phyloP scores from a whole-genome alignment of 2,113 vertebrate genomes.

The Murina feae region DNA sequence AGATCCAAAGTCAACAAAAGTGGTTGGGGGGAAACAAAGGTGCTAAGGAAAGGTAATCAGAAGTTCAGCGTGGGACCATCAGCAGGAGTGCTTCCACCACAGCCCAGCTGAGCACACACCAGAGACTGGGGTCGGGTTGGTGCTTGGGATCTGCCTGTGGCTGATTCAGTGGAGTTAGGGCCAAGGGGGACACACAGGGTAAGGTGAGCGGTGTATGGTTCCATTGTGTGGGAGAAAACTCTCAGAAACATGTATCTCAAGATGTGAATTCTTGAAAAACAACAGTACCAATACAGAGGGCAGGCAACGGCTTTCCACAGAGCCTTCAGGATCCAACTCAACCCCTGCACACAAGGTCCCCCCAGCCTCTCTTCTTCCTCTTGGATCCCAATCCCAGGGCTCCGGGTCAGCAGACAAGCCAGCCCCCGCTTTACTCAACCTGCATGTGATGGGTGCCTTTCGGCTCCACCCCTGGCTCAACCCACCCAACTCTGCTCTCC shows the following conservation, averaged over 20 bases:
- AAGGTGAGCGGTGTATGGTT: neutral
- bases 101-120: neutral
- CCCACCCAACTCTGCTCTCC: neutral
- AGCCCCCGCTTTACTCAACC: neutral
- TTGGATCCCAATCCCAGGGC: neutral
- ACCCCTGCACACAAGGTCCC: no score
- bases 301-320: neutral
- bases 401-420: neutral
- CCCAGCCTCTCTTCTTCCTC: neutral
- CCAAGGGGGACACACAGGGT: neutral
- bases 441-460: neutral
- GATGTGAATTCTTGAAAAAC: neutral
- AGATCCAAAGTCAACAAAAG: constrained; percentile 28
- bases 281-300: neutral
- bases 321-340: neutral
- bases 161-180: neutral
- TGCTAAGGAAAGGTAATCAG: neutral
- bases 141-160: neutral
- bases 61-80: neutral
- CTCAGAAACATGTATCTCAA: neutral
- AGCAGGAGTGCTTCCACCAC: neutral
- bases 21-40: neutral
- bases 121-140: neutral
- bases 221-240: neutral
- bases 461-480: no score